These are phyloP conservation scores for Cirrhinus mrigala DNA, from an alignment of 2,797 vertebrate genomes.

Conservation along the genomic window DNA sequence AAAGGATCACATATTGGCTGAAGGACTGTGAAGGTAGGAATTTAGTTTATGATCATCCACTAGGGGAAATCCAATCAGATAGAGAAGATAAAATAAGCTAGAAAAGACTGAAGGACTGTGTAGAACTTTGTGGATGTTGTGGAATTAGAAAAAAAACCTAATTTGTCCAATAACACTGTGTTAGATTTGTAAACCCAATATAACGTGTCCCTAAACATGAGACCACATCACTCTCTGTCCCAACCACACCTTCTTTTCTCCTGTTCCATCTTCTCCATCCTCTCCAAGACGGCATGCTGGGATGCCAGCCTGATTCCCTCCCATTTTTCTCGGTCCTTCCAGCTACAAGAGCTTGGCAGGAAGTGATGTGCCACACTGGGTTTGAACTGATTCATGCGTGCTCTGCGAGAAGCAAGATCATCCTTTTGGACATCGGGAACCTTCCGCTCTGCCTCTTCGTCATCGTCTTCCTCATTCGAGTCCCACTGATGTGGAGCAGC, in stretches of 20 bases:
- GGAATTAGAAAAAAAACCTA: too few relatives aligned
- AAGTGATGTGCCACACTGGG: constrained; percentile 75
- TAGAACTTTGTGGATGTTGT: background rate
- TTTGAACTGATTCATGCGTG: constrained; percentile 60
- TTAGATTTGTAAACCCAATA: background rate
- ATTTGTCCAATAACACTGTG: background rate
- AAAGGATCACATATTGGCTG: background rate
- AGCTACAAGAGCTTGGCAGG: constrained; percentile 72
- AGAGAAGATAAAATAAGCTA: background rate
- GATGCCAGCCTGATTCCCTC: constrained; percentile 79
- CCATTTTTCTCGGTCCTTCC: constrained; percentile 79
- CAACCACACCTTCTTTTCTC: constrained; percentile 66
- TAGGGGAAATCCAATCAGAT: background rate
- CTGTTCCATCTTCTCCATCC: constrained; percentile 73
- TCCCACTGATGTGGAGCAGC: constrained; percentile 81
- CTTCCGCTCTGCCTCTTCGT: constrained; percentile 73
- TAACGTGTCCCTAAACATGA: background rate
- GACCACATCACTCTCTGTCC: constrained; percentile 13
- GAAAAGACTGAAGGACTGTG: background rate
- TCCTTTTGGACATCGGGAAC: constrained; percentile 91
- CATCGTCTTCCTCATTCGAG: constrained; percentile 77
- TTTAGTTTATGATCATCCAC: background rate
- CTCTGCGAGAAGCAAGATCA: constrained; percentile 87
- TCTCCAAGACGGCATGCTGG: constrained; percentile 75
- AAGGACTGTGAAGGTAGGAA: background rate